Evolutionary conservation across 2,888 invertebrate species (phyloP).

Genomic region (Lasioglossum malachurum): DNA sequence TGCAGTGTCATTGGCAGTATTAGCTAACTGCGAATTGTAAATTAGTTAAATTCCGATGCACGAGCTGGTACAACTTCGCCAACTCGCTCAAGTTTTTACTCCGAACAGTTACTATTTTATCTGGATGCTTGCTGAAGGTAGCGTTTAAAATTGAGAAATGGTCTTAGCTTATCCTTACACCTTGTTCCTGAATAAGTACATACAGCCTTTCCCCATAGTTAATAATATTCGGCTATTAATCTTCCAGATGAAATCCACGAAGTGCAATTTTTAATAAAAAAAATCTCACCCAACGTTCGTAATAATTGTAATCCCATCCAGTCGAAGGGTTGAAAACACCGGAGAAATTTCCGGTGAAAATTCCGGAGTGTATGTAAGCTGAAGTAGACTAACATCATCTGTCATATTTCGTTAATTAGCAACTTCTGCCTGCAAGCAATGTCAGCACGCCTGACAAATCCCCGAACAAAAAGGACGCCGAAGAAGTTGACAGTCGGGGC

Average conservation of each 20-base stretch:
- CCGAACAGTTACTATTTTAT: not conserved
- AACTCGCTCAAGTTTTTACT: not conserved
- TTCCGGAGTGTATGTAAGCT: not conserved
- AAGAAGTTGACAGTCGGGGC: not conserved
- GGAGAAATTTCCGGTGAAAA: not conserved
- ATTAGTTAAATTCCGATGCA: not conserved
- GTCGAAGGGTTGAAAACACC: not conserved
- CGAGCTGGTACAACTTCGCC: not conserved
- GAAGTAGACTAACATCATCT: not conserved
- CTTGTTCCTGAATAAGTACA: not conserved
- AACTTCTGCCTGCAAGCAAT: not conserved
- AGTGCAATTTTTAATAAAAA: not conserved
- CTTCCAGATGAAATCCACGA: not conserved
- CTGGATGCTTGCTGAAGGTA: not conserved
- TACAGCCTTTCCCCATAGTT: not conserved
- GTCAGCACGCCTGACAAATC: not conserved
- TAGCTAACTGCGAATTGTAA: not conserved
- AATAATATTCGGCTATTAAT: not conserved
- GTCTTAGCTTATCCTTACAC: not conserved
- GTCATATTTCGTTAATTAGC: constrained; percentile 2
- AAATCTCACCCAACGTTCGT: not conserved
- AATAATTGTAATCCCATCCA: not conserved
- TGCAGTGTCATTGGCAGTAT: not conserved
- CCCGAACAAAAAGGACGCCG: not conserved
- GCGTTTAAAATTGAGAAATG: not conserved